These are phyloP conservation scores for Dipodomys ordii DNA, from an alignment of 2,113 vertebrate genomes.

Conservation along the genomic window DNA sequence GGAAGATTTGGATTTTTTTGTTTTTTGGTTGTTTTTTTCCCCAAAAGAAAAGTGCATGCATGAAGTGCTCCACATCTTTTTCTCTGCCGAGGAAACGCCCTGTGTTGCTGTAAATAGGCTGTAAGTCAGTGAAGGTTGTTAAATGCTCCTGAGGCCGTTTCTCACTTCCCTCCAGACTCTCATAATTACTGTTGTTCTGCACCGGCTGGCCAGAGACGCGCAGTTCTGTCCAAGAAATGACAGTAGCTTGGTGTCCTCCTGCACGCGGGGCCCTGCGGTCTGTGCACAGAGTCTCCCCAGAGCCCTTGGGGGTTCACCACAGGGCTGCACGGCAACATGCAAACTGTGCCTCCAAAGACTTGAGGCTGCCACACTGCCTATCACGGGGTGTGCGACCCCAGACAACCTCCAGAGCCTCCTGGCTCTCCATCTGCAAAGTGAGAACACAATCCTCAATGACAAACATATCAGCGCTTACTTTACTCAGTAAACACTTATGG, in stretches of 20 bases:
- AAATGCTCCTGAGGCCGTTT: slow-evolving; percentile 39
- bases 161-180: slow-evolving; percentile 82
- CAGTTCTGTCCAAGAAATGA: slow-evolving; percentile 75
- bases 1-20: neutral
- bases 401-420: neutral
- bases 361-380: neutral
- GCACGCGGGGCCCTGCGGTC: neutral
- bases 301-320: neutral
- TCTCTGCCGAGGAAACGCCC: slow-evolving; percentile 63
- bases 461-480: neutral
- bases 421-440: neutral
- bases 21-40: neutral
- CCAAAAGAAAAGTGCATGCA: neutral
- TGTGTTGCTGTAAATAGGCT: slow-evolving; percentile 72
- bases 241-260: neutral
- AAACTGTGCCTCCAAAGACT: neutral
- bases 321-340: neutral
- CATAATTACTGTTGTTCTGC: slow-evolving; percentile 69
- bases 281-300: neutral
- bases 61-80: neutral
- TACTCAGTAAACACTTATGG: neutral
- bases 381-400: neutral
- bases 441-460: neutral
- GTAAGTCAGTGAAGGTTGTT: slow-evolving; percentile 65
- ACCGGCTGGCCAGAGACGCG: neutral